Evolutionary conservation across 2,888 invertebrate genomes (phyloP).

Genomic region (Sturmia bella): DNA sequence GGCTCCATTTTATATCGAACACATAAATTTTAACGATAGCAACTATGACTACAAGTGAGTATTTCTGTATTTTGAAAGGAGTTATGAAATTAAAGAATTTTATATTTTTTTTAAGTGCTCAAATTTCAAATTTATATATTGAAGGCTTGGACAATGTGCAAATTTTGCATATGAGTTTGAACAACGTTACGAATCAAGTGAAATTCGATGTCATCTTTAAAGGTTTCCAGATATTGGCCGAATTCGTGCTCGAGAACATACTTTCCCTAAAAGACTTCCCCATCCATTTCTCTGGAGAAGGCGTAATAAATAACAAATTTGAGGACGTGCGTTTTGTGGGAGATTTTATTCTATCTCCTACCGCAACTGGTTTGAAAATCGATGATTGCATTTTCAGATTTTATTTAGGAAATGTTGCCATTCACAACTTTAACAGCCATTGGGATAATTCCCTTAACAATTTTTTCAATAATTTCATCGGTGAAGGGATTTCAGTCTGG

Average conservation of each 20-base stretch:
- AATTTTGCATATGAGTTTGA: too few relatives aligned
- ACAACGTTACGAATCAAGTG: constrained; percentile 67
- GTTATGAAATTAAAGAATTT: not conserved
- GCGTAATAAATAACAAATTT: constrained; percentile 72
- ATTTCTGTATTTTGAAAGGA: not conserved
- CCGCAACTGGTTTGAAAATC: constrained; percentile 69
- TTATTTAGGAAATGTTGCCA: constrained; percentile 71
- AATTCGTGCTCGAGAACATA: constrained; percentile 62
- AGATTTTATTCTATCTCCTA: constrained; percentile 66
- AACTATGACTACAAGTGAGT: constrained; percentile 64
- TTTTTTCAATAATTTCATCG: constrained; percentile 69
- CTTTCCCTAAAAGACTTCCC: constrained; percentile 69
- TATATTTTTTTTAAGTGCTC: too few relatives aligned
- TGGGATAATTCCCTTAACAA: constrained; percentile 74
- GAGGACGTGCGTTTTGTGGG: constrained; percentile 73
- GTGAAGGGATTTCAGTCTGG: constrained; percentile 64
- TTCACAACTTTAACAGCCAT: constrained; percentile 73
- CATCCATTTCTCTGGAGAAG: constrained; percentile 62
- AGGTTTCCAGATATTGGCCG: constrained; percentile 72
- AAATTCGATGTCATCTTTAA: constrained; percentile 73
- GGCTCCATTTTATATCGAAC: constrained; percentile 71
- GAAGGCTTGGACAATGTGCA: too few relatives aligned
- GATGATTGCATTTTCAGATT: constrained; percentile 71
- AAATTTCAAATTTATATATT: too few relatives aligned
- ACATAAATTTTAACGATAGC: constrained; percentile 54